phyloP scores from a whole-genome alignment of 2,797 vertebrate genomes.

The Scleropages formosus region DNA sequence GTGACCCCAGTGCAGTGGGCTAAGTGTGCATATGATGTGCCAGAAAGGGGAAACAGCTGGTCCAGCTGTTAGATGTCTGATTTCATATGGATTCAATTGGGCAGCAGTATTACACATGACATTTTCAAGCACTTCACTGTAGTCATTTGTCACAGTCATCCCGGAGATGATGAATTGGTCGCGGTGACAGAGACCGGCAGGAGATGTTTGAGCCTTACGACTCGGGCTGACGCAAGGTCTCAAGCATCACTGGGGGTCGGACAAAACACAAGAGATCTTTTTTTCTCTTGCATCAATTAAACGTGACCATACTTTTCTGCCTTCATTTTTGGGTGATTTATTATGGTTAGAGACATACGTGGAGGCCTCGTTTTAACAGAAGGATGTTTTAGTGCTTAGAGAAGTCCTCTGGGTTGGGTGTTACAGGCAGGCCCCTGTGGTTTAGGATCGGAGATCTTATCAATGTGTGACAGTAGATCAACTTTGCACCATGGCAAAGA shows the following conservation, averaged over 20 bases:
- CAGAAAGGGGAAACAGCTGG: not conserved
- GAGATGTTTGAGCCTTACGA: not conserved
- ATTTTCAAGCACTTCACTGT: not conserved
- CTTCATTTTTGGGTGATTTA: not conserved
- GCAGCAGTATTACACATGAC: not conserved
- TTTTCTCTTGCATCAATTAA: not conserved
- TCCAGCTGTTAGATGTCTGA: not conserved
- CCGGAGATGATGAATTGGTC: not conserved
- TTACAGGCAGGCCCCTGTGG: slow-evolving; percentile 3
- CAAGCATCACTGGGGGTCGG: not conserved
- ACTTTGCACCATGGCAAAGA: slow-evolving; percentile 32
- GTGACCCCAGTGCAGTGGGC: not conserved
- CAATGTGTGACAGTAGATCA: slow-evolving; percentile 13
- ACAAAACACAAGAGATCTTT: not conserved
- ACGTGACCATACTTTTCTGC: not conserved
- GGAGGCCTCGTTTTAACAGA: not conserved
- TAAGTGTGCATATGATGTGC: not conserved
- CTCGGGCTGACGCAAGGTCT: not conserved
- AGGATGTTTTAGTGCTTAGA: slow-evolving; percentile 2
- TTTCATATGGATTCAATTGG: not conserved
- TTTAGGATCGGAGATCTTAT: slow-evolving; percentile 18
- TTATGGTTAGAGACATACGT: not conserved
- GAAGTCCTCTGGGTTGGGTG: not conserved
- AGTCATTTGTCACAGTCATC: not conserved
- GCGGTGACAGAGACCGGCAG: slow-evolving; percentile 11